Evolutionary conservation across 2,888 invertebrate species (phyloP), one percentile per base, ranked within the genome.

Genomic region (Eurytoma californica): DNA sequence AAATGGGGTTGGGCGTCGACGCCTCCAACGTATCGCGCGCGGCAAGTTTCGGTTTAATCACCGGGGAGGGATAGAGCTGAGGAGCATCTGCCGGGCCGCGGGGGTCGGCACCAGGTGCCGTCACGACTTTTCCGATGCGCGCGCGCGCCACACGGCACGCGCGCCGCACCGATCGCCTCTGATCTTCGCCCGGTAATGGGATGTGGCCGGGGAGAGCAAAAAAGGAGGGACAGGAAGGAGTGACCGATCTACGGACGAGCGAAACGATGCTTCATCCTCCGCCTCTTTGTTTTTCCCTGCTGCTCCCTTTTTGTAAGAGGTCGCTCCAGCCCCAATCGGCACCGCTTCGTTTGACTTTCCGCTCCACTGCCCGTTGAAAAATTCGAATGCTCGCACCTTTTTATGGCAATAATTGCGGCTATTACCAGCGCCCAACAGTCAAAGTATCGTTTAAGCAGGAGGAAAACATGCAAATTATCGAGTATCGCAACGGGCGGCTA

Each of bases 91-190:
- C 73, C 58, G 65, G 75, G 82, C 83, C 81, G 85, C 84, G 84
- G 86, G 87, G 86, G 87, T 83, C 51, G 28, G 28, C 79, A 72
- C 87, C 87, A 87, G 87, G 87, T 87, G 87, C 82, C 82, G 67
- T 78, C 69, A 18, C 60, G 61, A 68, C 55, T 77, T 70, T 70
- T 77, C 76, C 76, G 30, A 69, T 61, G 20, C 49, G 28, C n/a
- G 12, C n/a, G 28, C 18, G 47, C 49, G n/a, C 47, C 65, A 63
- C 72, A 47, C 70, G 68, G 61, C 66, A 60, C 75, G 53, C 30
- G 66, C 9, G 16, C 47, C 3, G 0, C 53, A 39, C 55, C 24
- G 65, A 68, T 24, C 30, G 7, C 39, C 39, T n/a, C 14, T 24
- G 30, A 61, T 16, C 61, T 24, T 14, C 28, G 30, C 28, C 30